phyloP scores from a whole-genome alignment of 2,888 invertebrate genomes.

The Eudemis profundana region DNA sequence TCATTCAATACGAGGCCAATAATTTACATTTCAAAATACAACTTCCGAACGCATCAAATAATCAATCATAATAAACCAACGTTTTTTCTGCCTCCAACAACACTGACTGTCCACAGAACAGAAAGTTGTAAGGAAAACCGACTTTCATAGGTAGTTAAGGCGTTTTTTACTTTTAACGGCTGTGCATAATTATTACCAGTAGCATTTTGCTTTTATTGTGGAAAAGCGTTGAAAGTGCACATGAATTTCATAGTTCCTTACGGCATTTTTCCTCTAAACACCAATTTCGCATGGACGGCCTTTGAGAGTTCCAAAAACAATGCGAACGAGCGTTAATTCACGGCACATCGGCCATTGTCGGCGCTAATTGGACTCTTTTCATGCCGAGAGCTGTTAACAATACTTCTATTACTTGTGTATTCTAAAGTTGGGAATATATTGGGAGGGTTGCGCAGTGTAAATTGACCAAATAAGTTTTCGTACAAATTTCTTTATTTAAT shows the following conservation, averaged over 20 bases:
- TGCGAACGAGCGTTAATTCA: conserved; percentile 50
- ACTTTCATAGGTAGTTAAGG: neutral
- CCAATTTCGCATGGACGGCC: conserved; percentile 42
- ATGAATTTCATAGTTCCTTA: neutral
- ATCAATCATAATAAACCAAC: conserved; percentile 33
- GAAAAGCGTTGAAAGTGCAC: neutral
- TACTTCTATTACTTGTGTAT: conserved; percentile 24
- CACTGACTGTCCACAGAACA: too few species aligned
- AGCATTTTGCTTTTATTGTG: neutral
- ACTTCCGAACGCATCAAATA: neutral
- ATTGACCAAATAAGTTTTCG: neutral
- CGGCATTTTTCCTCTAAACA: neutral
- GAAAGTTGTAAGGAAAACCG: too few species aligned
- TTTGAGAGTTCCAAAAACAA: conserved; percentile 49
- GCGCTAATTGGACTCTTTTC: conserved; percentile 55
- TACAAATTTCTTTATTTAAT: too few species aligned
- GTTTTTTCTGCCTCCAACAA: conserved; percentile 7
- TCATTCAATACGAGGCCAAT: conserved; percentile 4
- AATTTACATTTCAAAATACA: conserved; percentile 11
- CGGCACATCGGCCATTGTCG: conserved; percentile 50
- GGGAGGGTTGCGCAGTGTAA: neutral
- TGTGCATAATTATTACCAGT: neutral
- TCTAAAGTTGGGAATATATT: neutral
- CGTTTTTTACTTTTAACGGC: neutral
- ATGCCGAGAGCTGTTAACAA: conserved; percentile 33